Conservation (phyloP, 2,888 invertebrate species). For the Apodemia hepburni region DNA sequence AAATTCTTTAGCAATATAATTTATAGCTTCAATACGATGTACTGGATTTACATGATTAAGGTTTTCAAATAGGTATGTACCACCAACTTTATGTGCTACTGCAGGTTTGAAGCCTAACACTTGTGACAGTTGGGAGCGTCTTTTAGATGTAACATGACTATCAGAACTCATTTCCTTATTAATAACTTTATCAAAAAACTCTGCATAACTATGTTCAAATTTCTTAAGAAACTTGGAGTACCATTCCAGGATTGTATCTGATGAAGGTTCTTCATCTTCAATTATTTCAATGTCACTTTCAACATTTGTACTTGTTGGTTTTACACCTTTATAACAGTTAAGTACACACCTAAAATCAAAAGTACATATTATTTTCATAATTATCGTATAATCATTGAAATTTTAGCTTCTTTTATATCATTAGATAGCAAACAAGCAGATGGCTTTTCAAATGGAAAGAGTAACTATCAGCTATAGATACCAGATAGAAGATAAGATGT, state of each 20-base stretch:
- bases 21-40: constrained; percentile 84
- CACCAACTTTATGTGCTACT: constrained; percentile 71
- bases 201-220: constrained; percentile 86
- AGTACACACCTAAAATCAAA: constrained; percentile 67
- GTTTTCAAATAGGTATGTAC: constrained; percentile 82
- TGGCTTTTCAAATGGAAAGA: too few species aligned
- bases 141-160: constrained; percentile 44
- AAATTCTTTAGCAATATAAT: constrained; percentile 80
- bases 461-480: too few species aligned
- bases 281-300: constrained; percentile 71
- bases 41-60: constrained; percentile 85
- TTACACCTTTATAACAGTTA: constrained; percentile 47
- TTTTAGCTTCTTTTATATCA: too few species aligned
- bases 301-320: constrained; percentile 42
- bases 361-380: constrained; percentile 19
- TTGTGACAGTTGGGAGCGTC: constrained; percentile 60
- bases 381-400: not conserved
- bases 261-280: constrained; percentile 53
- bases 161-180: constrained; percentile 74
- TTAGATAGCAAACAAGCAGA: too few species aligned
- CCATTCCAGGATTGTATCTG: constrained; percentile 67
- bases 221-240: constrained; percentile 77
- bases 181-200: constrained; percentile 84
- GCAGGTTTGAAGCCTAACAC: constrained; percentile 77
- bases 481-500: too few species aligned